phyloP scores from a whole-genome alignment of 2,113 vertebrate genomes.

The Rallus limicola region DNA sequence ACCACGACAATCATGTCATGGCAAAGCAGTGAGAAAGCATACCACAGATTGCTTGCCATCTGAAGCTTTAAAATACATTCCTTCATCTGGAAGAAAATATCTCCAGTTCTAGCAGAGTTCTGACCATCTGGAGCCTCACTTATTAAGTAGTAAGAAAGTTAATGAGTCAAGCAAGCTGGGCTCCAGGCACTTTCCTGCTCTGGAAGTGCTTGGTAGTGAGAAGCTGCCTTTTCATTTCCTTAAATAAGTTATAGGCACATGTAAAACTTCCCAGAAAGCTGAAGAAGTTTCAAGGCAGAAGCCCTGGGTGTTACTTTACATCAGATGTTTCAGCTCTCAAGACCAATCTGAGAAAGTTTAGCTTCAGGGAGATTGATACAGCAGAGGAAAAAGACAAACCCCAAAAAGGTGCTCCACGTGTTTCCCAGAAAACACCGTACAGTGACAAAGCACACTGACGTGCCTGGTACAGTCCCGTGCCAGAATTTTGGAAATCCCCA shows the following conservation, averaged over 20 bases:
- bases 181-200: not conserved
- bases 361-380: not conserved
- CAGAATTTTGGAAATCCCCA: not conserved
- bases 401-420: not conserved
- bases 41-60: not conserved
- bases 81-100: not conserved
- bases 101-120: not conserved
- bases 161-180: not conserved
- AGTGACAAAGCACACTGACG: not conserved
- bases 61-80: not conserved
- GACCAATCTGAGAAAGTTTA: not conserved
- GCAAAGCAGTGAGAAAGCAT: not conserved
- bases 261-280: not conserved
- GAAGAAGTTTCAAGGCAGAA: not conserved
- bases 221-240: not conserved
- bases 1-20: rapidly evolving
- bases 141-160: not conserved
- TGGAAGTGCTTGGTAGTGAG: not conserved
- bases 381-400: not conserved
- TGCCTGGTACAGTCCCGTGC: rapidly evolving
- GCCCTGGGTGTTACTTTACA: not conserved
- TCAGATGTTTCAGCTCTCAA: not conserved
- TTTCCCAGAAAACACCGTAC: not conserved
- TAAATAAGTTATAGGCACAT: not conserved
- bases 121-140: not conserved